Evolutionary conservation across 2,888 invertebrate genomes (phyloP), one percentile per base, ranked within the genome.

Genomic region (Branchipolynoe longqiensis): DNA sequence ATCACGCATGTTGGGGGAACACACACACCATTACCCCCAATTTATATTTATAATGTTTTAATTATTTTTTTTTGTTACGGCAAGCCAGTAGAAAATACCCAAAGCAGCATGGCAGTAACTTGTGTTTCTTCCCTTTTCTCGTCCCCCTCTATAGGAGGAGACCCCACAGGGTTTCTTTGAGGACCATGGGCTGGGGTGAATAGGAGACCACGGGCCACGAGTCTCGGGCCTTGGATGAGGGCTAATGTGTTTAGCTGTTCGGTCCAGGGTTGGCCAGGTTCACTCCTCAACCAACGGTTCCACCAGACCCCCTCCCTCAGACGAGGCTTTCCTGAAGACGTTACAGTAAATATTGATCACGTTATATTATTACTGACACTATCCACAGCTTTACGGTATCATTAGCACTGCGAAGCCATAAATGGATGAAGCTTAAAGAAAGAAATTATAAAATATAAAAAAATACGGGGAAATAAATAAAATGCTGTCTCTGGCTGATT

Each of bases 131-230:
- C 82, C 85, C 22, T 85, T 85, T 85, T 38, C n/a, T 54, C 82
- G 41, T 58, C 22, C 59, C 12, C 78, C 48, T 48, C 62, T 25
- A 4, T 85, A 99, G 98, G 99, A 99, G 95, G 99, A 99, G 95
- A 99, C 99, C 85, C 99, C 99, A 85, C 99, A 99, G 95, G 99
- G 99, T 92, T 98, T 99, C 95, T 99, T 99, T 95, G 99, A 99
- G 94, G 99, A 99, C 95, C 98, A 99, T 94, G 99, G 99, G 89
- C 96, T 99, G 91, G 98, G 98, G 91, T 98, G 97, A 95, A 82
- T 83, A 69, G n/a, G n/a, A n/a, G n/a, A 56, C 54, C 48, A 48
- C 62, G 41, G 69, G 31, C 69, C 48, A 48, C 64, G 62, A 48
- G 33, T 64, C 83, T 84, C 54, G 33, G 41, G 33, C 41, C 73